These are phyloP conservation scores for Cantharis rustica DNA, from an alignment of 2,888 invertebrate genomes.

Conservation along the genomic window DNA sequence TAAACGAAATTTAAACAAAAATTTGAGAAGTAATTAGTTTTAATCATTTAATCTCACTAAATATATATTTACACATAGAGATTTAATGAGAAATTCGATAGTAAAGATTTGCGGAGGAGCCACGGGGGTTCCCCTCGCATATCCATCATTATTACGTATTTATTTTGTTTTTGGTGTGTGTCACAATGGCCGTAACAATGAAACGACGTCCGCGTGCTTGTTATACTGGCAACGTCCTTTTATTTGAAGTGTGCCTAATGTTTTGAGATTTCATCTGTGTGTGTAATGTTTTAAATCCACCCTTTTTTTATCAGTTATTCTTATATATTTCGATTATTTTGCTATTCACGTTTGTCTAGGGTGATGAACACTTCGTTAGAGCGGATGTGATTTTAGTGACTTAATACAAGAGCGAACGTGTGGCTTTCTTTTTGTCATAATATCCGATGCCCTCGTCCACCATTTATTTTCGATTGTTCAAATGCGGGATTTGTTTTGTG, in stretches of 20 bases:
- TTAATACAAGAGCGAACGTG: conserved; percentile 22
- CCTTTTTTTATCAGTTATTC: conserved; percentile 7
- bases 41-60: not conserved
- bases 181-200: conserved; percentile 34
- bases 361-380: conserved; percentile 6
- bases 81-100: conserved; percentile 13
- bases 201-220: conserved; percentile 24
- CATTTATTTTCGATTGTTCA: conserved; percentile 23
- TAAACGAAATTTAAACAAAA: not conserved
- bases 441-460: conserved; percentile 14
- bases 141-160: conserved; percentile 37
- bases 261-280: conserved; percentile 21
- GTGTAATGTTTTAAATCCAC: conserved; percentile 20
- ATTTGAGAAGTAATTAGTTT: not conserved
- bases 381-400: conserved; percentile 25
- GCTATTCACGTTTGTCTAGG: conserved; percentile 2
- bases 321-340: conserved; percentile 1
- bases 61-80: not conserved
- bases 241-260: conserved; percentile 23
- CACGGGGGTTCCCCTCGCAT: conserved; percentile 28
- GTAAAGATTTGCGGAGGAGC: conserved; percentile 6
- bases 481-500: conserved; percentile 27
- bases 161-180: conserved; percentile 36
- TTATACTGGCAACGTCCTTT: conserved; percentile 19
- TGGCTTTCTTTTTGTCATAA: conserved; percentile 22